Conservation (phyloP, 2,888 invertebrate species). For the Rhamphomyia laevipes region DNA sequence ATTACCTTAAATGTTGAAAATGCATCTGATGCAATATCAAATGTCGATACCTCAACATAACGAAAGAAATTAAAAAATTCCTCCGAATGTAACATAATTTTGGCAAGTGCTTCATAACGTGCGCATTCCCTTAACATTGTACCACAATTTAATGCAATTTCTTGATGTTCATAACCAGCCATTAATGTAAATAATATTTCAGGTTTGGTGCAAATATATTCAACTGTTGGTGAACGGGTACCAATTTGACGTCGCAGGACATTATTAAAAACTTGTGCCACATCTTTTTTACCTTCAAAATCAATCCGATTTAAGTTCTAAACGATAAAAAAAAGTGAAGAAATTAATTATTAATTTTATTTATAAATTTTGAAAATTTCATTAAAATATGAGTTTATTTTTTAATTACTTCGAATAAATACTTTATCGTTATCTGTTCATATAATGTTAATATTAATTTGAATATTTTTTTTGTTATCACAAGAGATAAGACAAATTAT, state of each 20-base stretch:
- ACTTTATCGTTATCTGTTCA: too few species aligned
- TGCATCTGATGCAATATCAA: conserved; percentile 99
- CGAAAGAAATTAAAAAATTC: conserved; percentile 99
- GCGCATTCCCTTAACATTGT: conserved; percentile 98
- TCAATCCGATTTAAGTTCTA: conserved; percentile 63
- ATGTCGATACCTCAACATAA: conserved; percentile 99
- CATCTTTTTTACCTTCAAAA: conserved; percentile 96
- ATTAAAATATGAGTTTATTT: too few species aligned
- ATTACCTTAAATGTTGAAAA: conserved; percentile 98
- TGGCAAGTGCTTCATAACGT: conserved; percentile 94
- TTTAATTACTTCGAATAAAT: too few species aligned
- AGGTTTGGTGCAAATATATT: conserved; percentile 95
- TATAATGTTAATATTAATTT: too few species aligned
- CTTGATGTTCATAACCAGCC: conserved; percentile 96
- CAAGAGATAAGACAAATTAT: too few species aligned
- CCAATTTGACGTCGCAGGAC: conserved; percentile 97
- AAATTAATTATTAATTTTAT: too few species aligned
- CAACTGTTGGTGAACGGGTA: conserved; percentile 93
- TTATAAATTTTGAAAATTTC: neutral
- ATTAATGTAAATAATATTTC: conserved; percentile 94
- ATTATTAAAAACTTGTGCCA: conserved; percentile 98
- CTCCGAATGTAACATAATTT: conserved; percentile 94
- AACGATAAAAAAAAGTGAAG: conserved; percentile 12
- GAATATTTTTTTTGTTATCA: too few species aligned
- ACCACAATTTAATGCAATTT: conserved; percentile 97